Conservation (phyloP, 2,888 invertebrate species). For the Idaea aversata region DNA sequence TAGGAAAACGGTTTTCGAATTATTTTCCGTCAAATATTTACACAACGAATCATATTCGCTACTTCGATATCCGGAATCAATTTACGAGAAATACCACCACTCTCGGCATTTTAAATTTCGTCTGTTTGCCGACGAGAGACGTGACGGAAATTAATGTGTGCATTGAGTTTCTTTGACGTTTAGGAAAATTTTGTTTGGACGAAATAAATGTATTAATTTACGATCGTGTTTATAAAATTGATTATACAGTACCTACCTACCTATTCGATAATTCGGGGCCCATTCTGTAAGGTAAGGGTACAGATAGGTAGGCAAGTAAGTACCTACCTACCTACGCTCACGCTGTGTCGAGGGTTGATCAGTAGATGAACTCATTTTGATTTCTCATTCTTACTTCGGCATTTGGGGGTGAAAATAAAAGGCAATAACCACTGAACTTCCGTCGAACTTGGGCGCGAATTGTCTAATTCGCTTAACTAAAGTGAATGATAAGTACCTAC, state of each 20-base stretch:
- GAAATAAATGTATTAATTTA: slow-evolving; percentile 54
- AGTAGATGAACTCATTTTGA: slow-evolving; percentile 49
- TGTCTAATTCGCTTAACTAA: slow-evolving; percentile 2
- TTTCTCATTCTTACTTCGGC: slow-evolving; percentile 35
- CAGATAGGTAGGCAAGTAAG: neutral
- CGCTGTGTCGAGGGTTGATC: slow-evolving; percentile 44
- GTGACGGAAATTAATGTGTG: slow-evolving; percentile 74
- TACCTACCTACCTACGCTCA: slow-evolving; percentile 3
- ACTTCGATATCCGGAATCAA: slow-evolving; percentile 70
- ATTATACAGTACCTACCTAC: slow-evolving; percentile 41
- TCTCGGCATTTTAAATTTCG: slow-evolving; percentile 62
- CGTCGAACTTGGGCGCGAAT: slow-evolving; percentile 5
- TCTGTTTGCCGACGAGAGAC: slow-evolving; percentile 54
- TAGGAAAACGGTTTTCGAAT: slow-evolving; percentile 71
- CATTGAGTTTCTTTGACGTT: slow-evolving; percentile 53
- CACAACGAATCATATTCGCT: slow-evolving; percentile 56
- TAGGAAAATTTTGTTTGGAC: slow-evolving; percentile 44
- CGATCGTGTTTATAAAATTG: slow-evolving; percentile 50
- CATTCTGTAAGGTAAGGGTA: too few relatives aligned
- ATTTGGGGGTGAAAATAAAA: slow-evolving; percentile 36
- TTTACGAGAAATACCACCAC: slow-evolving; percentile 58
- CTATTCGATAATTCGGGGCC: neutral
- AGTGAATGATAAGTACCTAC: neutral
- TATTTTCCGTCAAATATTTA: slow-evolving; percentile 68
- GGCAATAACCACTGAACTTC: slow-evolving; percentile 28